phyloP scores from a whole-genome alignment of 2,888 invertebrate genomes.

The Corythucha ciliata region DNA sequence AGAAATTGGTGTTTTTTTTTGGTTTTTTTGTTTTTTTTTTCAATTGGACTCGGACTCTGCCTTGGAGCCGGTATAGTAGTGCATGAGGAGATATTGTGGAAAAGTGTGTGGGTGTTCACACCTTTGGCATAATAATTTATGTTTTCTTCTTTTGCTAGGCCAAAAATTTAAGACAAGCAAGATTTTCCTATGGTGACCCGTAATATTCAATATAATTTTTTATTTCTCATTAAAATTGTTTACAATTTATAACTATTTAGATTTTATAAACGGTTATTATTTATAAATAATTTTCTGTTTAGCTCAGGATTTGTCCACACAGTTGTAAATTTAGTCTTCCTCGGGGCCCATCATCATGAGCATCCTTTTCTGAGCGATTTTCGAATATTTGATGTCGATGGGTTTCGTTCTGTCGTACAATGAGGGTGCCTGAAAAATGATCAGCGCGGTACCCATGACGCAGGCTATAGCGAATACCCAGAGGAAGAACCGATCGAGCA shows the following conservation, averaged over 20 bases:
- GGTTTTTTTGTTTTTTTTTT: too few species aligned
- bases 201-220: constrained; percentile 29
- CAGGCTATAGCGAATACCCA: constrained; percentile 93
- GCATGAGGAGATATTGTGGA: too few species aligned
- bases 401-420: constrained; percentile 84
- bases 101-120: too few species aligned
- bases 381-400: constrained; percentile 81
- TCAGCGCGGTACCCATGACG: constrained; percentile 77
- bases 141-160: too few species aligned
- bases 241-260: constrained; percentile 22
- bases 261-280: constrained; percentile 16
- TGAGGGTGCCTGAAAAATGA: constrained; percentile 83
- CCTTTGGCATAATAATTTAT: too few species aligned
- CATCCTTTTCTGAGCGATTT: constrained; percentile 83
- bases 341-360: constrained; percentile 57
- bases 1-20: too few species aligned
- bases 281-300: constrained; percentile 4
- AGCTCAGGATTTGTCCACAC: constrained; percentile 14
- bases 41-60: too few species aligned
- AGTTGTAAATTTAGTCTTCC: constrained; percentile 28
- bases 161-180: too few species aligned
- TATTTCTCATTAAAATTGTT: constrained; percentile 21
- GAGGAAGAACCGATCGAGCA: constrained; percentile 89
- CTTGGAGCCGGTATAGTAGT: too few species aligned
- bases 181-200: constrained; percentile 23